Conservation (phyloP, 1,140 invertebrate species). For the Polypedilum pembai region DNA sequence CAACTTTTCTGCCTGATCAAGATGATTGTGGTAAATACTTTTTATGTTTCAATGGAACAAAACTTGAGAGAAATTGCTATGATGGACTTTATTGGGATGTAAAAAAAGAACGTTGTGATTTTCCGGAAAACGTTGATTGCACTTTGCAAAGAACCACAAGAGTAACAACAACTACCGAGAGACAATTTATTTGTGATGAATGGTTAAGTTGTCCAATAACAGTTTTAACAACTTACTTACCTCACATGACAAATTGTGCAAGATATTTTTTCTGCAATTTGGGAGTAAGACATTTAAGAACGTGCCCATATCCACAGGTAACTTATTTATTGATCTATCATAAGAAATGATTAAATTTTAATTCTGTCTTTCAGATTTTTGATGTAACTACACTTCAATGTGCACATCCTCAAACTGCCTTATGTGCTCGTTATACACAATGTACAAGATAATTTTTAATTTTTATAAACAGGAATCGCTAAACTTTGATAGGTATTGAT, state of each 20-base stretch:
- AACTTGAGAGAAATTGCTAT: background rate
- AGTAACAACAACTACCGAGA: background rate
- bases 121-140: background rate
- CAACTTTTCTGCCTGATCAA: background rate
- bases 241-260: background rate
- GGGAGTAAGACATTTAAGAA: background rate
- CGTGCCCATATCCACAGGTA: no score
- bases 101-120: background rate
- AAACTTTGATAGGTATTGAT: no score
- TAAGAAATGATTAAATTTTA: no score
- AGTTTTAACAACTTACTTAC: background rate
- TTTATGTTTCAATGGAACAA: background rate
- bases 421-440: no score
- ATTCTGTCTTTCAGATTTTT: no score
- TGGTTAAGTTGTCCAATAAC: background rate
- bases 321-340: no score
- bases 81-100: background rate
- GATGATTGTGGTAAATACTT: background rate
- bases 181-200: background rate
- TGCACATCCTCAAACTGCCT: no score
- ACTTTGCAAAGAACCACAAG: background rate
- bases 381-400: no score
- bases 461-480: no score
- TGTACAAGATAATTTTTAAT: no score
- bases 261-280: background rate